These are phyloP conservation scores for Myopa tessellatipennis DNA, from an alignment of 2,888 invertebrate species.

Conservation along the genomic window DNA sequence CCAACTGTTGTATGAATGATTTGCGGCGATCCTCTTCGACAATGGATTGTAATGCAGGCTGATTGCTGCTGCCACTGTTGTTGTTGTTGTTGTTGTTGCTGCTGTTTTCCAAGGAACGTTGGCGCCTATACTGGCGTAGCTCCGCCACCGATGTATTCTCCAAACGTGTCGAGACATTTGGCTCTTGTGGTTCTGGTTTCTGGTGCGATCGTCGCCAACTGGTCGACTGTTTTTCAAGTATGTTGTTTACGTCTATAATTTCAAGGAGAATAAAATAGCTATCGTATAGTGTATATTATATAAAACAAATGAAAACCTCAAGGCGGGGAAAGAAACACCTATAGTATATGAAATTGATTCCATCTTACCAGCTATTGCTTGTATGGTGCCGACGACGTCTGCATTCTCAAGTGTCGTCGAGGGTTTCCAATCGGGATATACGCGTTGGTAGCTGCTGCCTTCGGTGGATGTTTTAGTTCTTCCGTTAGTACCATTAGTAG, in stretches of 20 bases:
- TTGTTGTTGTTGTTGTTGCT: conserved; percentile 64
- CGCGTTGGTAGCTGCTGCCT: conserved; percentile 70
- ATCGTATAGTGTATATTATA: no score
- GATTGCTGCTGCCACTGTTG: conserved; percentile 54
- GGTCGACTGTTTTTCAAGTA: conserved; percentile 70
- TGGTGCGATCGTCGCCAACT: not conserved
- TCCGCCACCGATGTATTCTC: conserved; percentile 70
- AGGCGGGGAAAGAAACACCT: no score
- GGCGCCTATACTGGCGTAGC: conserved; percentile 71
- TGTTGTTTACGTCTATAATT: conserved; percentile 58
- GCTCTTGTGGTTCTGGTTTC: conserved; percentile 1
- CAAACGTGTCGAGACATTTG: conserved; percentile 22
- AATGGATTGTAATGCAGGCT: conserved; percentile 70
- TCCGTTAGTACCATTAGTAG: conserved; percentile 45
- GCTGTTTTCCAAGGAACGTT: conserved; percentile 71
- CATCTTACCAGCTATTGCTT: conserved; percentile 83
- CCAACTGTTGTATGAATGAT: conserved; percentile 71
- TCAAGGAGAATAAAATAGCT: no score
- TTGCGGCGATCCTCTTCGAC: conserved; percentile 75
- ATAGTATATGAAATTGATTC: not conserved
- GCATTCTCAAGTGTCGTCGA: conserved; percentile 81
- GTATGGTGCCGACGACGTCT: conserved; percentile 86
- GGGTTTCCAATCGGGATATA: conserved; percentile 84
- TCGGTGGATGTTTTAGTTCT: conserved; percentile 47
- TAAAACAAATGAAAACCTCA: no score